Conservation (phyloP, 92 coral and sea anemone species). For the Scolanthus callimorphus region DNA sequence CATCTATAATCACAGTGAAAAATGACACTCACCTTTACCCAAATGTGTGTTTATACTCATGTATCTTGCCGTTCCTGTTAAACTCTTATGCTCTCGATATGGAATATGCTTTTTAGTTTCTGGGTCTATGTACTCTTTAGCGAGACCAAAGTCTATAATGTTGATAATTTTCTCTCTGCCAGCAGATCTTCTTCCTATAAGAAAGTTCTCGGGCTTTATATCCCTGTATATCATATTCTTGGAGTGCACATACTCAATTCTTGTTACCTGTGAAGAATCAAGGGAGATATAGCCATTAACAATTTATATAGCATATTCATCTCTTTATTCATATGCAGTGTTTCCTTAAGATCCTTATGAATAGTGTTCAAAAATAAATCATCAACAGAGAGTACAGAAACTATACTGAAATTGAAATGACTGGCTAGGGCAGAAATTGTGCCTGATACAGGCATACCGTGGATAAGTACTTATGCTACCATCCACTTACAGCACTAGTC, state of each 20-base stretch:
- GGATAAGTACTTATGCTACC: no score
- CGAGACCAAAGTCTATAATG: slow-evolving; percentile 99
- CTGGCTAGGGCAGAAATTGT: no score
- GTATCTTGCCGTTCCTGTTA: slow-evolving; percentile 99
- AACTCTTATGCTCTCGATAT: slow-evolving; percentile 94
- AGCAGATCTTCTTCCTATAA: slow-evolving; percentile 93
- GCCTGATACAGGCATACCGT: no score
- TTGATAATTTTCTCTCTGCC: slow-evolving; percentile 92
- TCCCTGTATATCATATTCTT: slow-evolving; percentile 99
- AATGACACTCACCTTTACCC: slow-evolving; percentile 84
- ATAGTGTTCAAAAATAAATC: no score
- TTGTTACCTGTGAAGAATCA: slow-evolving; percentile 56
- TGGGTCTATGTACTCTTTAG: slow-evolving; percentile 98
- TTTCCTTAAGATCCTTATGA: no score
- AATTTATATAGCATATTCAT: no score
- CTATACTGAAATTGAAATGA: no score
- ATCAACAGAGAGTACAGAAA: no score
- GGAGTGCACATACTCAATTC: slow-evolving; percentile 97
- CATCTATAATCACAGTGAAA: no score
- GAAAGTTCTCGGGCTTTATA: slow-evolving; percentile 97
- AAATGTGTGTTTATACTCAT: slow-evolving; percentile 99
- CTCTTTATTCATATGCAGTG: no score
- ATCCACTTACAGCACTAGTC: no score
- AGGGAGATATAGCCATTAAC: no score
- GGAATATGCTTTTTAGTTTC: slow-evolving; percentile 99